These are phyloP conservation scores for Crematogaster levior DNA, from an alignment of 2,888 invertebrate species.

Conservation along the genomic window DNA sequence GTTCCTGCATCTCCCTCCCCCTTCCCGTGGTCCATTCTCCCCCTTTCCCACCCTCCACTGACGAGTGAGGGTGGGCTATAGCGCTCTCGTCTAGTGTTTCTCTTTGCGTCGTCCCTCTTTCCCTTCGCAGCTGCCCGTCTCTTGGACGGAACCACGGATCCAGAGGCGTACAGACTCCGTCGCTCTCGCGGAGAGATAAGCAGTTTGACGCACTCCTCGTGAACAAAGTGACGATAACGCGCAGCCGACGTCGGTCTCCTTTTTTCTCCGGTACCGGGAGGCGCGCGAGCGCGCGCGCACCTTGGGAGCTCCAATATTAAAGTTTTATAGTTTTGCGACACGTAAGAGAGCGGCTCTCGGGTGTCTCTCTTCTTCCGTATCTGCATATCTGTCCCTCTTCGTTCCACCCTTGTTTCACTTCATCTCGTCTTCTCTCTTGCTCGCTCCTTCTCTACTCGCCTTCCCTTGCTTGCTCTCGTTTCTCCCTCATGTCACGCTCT, in stretches of 20 bases:
- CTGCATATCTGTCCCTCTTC: conserved; percentile 32
- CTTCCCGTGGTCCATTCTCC: conserved; percentile 16
- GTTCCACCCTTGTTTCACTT: not conserved
- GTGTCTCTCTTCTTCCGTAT: not conserved
- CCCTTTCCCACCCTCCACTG: conserved; percentile 32
- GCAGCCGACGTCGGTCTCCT: conserved; percentile 41
- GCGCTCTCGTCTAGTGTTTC: conserved; percentile 44
- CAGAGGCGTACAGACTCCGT: conserved; percentile 14
- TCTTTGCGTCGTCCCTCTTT: conserved; percentile 13
- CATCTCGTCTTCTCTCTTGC: conserved; percentile 13
- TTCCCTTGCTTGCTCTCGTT: conserved; percentile 40
- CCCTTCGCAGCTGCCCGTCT: conserved; percentile 2
- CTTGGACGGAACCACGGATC: conserved; percentile 26
- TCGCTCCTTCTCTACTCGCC: not conserved
- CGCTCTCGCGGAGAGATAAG: conserved; percentile 63
- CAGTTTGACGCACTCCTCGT: conserved; percentile 60
- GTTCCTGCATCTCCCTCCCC: conserved; percentile 32
- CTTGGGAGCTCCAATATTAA: conserved; percentile 70
- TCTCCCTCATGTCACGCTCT: conserved; percentile 43
- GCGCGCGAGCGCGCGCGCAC: conserved; percentile 18
- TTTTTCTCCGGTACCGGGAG: conserved; percentile 31
- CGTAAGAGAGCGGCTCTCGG: conserved; percentile 49
- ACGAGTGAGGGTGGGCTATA: conserved; percentile 39
- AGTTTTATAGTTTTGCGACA: conserved; percentile 77
- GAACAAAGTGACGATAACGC: conserved; percentile 62